These are phyloP conservation scores for Dinoponera quadriceps DNA, from an alignment of 1,140 invertebrate genomes.

Conservation along the genomic window DNA sequence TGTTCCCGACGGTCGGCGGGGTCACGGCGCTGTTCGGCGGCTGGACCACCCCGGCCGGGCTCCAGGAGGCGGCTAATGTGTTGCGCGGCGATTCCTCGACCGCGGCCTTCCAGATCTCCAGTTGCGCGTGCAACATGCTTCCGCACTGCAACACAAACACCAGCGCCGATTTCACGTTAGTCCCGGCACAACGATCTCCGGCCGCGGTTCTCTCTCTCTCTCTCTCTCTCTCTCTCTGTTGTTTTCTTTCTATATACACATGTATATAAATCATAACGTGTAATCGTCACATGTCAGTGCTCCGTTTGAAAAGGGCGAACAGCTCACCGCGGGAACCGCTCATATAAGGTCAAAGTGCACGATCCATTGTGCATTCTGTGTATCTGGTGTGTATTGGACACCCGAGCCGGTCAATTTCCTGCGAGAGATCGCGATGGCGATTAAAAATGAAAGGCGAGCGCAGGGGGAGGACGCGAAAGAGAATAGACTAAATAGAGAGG, in stretches of 20 bases:
- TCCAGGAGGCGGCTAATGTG: conserved; percentile 82
- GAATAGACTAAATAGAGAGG: background rate
- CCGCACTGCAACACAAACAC: conserved; percentile 88
- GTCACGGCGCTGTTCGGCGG: conserved; percentile 62
- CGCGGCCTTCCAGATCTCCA: conserved; percentile 97
- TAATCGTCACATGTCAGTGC: background rate
- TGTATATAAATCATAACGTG: too few species aligned
- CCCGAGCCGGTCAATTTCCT: background rate
- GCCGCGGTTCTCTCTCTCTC: too few species aligned
- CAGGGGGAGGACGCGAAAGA: conserved; percentile 1
- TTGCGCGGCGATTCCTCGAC: conserved; percentile 85
- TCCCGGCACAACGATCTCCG: too few species aligned
- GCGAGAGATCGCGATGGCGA: background rate
- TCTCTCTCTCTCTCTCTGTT: too few species aligned
- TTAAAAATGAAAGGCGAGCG: conserved; percentile 14
- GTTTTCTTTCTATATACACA: too few species aligned
- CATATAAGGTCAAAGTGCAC: background rate
- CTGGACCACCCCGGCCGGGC: conserved; percentile 79
- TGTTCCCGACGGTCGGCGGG: conserved; percentile 61
- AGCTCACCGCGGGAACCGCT: background rate
- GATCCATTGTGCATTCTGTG: background rate
- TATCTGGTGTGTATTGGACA: background rate
- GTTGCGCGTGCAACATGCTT: conserved; percentile 93
- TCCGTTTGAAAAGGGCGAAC: background rate
- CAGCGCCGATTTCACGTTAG: too few species aligned